Conservation (phyloP, 2,797 vertebrate species). For the Helostoma temminkii region DNA sequence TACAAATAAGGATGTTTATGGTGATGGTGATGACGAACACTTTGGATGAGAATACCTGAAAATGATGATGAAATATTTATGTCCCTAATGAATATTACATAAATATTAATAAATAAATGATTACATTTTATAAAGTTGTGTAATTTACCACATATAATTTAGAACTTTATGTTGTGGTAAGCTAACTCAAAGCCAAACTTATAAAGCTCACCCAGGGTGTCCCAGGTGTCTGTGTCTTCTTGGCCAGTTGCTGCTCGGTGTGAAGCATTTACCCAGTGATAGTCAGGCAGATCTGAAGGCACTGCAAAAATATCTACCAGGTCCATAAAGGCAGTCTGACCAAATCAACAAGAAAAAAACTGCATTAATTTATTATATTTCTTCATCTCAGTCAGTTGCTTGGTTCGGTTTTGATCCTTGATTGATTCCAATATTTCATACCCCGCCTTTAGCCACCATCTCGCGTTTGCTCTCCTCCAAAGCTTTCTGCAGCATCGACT, state of each 20-base stretch:
- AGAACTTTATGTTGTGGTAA: background rate
- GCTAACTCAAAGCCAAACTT: conserved; percentile 22
- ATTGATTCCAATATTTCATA: conserved; percentile 73
- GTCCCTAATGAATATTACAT: background rate
- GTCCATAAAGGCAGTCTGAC: conserved; percentile 93
- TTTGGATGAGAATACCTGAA: background rate
- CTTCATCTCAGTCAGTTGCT: no score
- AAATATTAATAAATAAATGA: no score
- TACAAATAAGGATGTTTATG: background rate
- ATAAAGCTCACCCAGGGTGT: conserved; percentile 82
- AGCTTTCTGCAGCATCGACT: conserved; percentile 84
- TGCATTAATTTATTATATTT: conserved; percentile 11
- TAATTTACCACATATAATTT: conserved; percentile 1
- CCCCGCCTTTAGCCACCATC: conserved; percentile 83
- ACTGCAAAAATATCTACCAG: conserved; percentile 93
- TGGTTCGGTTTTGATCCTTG: no score
- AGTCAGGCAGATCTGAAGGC: conserved; percentile 80
- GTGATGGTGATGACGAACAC: no score
- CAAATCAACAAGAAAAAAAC: conserved; percentile 30
- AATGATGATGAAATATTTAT: background rate
- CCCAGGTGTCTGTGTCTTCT: conserved; percentile 79
- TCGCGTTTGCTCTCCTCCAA: conserved; percentile 87
- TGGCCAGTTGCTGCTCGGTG: conserved; percentile 58
- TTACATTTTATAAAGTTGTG: background rate
- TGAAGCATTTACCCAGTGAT: conserved; percentile 82